phyloP scores from a whole-genome alignment of 2,888 invertebrate genomes.

The Drosophila meridionalis region DNA sequence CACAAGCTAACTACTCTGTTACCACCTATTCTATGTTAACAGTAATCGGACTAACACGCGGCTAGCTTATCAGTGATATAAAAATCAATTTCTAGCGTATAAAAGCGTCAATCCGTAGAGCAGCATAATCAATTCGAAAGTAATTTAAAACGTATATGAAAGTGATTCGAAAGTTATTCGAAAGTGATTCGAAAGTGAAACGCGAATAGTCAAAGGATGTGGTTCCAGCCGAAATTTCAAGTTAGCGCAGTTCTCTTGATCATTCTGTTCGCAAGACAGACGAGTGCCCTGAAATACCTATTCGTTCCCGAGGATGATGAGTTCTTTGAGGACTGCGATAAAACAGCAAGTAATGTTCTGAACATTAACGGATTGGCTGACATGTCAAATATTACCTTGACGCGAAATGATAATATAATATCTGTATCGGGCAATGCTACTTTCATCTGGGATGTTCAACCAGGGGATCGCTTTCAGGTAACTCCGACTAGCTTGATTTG shows the following conservation, averaged over 20 bases:
- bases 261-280: neutral
- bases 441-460: slow-evolving; percentile 21
- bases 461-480: slow-evolving; percentile 30
- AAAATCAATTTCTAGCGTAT: neutral
- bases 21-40: neutral
- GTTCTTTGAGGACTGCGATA: slow-evolving; percentile 14
- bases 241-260: neutral
- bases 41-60: neutral
- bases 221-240: neutral
- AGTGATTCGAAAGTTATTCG: neutral
- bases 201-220: slow-evolving; percentile 2
- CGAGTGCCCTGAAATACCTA: slow-evolving; percentile 27
- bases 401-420: neutral
- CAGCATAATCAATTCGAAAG: neutral
- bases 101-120: neutral
- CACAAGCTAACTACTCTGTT: neutral
- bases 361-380: neutral
- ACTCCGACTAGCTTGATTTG: neutral
- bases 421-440: slow-evolving; percentile 21
- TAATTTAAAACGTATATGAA: neutral
- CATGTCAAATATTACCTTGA: neutral
- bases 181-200: neutral
- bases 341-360: neutral
- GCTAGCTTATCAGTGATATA: neutral
- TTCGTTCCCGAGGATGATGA: slow-evolving; percentile 2